Base-by-base conservation (phyloP, 2,797 vertebrate species). In the Pangasius sanitwongsei region DNA sequence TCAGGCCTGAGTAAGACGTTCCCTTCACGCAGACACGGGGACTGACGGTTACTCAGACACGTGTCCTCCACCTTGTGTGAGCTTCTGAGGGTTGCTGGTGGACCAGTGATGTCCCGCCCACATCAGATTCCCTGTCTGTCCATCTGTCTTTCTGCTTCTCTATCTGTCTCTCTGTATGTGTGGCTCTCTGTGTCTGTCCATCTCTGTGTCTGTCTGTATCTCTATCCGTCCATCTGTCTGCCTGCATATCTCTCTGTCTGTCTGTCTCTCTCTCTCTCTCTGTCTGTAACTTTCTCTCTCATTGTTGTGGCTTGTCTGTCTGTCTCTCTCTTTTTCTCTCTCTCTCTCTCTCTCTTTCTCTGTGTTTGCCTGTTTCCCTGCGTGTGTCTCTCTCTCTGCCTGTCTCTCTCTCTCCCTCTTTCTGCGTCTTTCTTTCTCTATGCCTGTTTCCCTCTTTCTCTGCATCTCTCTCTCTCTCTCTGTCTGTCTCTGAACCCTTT, bases 1-100 rank as follows among this genome's bases (percentile, higher is more conserved):
- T 55, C 15, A 23, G n/a, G n/a, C 20, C n/a, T 90, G 83, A 90
- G 63, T 87, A 85, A 87, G 63, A 85, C 50, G 4, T 89, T 89
- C 89, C 86, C n/a, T 15, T 55, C 63, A 20, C 65, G 31, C 23
- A 81, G 13, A 86, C 41, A 84, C 61, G 50, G 59, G 37, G 13
- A 63, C 61, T 9, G 57, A 65, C 6, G 4, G 12, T n/a, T 63
- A 48, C 86, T 23, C 37, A 59, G 80, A 55, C 20, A 74, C 55
- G 28, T 67, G 48, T 77, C 44, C 53, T 57, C 13, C 31, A 34
- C 18, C 28, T 31, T 13, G 20, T 48, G 28, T 70, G 44, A 67
- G 67, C 61, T 80, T 69, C 23, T 55, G 0, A 55, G 13, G 57
- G 65, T 23, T 67, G 6, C 48, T 48, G 61, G 23, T 78, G 37